Evolutionary conservation across 2,888 invertebrate species (phyloP).

Genomic region (Lasioglossum marginatum): DNA sequence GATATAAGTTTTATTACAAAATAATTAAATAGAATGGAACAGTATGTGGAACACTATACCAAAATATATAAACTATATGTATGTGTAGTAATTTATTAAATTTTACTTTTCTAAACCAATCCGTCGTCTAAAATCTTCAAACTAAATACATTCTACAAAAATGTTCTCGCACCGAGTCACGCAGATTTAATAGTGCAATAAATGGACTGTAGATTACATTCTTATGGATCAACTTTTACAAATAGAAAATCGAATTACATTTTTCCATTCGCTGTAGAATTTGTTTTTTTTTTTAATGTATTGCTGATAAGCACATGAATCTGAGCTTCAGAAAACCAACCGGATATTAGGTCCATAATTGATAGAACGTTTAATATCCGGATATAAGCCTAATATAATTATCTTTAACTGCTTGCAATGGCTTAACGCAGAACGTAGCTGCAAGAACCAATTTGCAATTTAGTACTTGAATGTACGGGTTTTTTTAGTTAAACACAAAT

Average conservation of each 20-base stretch:
- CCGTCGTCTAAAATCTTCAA: background rate
- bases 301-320: background rate
- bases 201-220: background rate
- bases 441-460: background rate
- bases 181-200: background rate
- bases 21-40: no score
- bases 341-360: slow-evolving; percentile 31
- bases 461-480: background rate
- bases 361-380: slow-evolving; percentile 30
- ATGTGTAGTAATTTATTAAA: background rate
- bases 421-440: background rate
- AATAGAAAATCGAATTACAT: background rate
- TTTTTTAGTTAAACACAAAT: background rate
- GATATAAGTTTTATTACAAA: no score
- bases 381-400: slow-evolving; percentile 30
- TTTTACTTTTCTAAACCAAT: background rate
- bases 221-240: background rate
- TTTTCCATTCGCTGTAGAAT: background rate
- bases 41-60: background rate
- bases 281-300: background rate
- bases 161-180: background rate
- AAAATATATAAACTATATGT: background rate
- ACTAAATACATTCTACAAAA: background rate
- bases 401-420: slow-evolving; percentile 6
- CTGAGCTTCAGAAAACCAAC: background rate